Evolutionary conservation across 2,888 invertebrate genomes (phyloP), one percentile per base, ranked within the genome.

Genomic region (Conistra vaccinii): DNA sequence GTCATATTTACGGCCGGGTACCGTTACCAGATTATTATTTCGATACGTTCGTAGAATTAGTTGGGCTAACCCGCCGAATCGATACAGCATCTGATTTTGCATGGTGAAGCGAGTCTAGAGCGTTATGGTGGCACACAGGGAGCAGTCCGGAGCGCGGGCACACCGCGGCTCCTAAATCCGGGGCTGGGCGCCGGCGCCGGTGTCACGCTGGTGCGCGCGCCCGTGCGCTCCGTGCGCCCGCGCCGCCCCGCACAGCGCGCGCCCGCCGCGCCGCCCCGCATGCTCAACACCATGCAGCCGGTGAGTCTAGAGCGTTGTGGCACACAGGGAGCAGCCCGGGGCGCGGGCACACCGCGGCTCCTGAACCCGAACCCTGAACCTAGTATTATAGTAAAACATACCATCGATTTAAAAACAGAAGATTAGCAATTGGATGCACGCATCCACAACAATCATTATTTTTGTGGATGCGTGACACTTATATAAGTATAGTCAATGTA

Each of bases 91-190:
- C 17, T 32, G 48, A 29, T 48, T 7, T 26, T 1, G 20, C 4
- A 20, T 10, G 12, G 14, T 14, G 45, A n/a, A n/a, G n/a, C n/a
- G 4, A 29, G 20, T 79, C 9, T 55, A 62, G 7, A 72, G 61
- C 29, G 5, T 26, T 12, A 2, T 14, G 39, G 1, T 61, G 17
- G 2, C 5, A 1, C 5, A 20, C 75, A 77, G 77, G 91, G 90
- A 90, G 10, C 89, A 85, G 17, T 89, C 93, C 1, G 90, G 23
- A 92, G 91, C 90, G 14, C 89, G 85, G 12, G 89, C 93, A 0
- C 90, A 0, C 95, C 95, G 5, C 90, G 96, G 2, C 82, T 96
- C 2, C 80, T 96, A 69, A 96, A 95, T 87, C 95, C 93, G 75
- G 90, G 94, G 26, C 88, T 96, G 69, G 91, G 77, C 78, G 90